Percentiles rank a stretch among this genome's conserved stretches.
These are phyloP conservation scores for Cephalopterus ornatus DNA, from an alignment of 2,113 vertebrate species.

Conservation along the genomic window DNA sequence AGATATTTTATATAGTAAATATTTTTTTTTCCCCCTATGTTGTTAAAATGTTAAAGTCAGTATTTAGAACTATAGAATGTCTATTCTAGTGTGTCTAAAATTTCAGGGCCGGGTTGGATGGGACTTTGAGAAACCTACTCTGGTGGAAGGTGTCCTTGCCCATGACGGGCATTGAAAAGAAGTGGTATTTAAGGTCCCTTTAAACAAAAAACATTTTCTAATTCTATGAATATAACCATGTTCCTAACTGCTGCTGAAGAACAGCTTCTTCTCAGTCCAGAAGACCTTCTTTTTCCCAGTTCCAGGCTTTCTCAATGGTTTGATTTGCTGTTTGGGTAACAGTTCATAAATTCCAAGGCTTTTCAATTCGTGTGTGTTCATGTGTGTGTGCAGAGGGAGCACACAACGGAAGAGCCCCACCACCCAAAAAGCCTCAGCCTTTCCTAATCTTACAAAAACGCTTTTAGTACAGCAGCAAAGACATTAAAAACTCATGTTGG, in stretches of 20 bases:
- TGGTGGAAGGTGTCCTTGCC: background rate
- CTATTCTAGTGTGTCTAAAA: background rate
- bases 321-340: background rate
- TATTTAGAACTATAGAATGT: background rate
- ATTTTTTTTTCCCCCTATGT: no score
- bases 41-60: rapidly evolving
- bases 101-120: background rate
- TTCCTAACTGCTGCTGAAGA: background rate
- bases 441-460: background rate
- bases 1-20: no score
- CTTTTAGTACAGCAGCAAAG: background rate
- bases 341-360: background rate
- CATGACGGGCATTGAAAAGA: rapidly evolving
- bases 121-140: background rate
- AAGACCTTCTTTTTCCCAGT: background rate
- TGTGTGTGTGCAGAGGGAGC: rapidly evolving
- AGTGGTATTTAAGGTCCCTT: background rate
- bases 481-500: background rate
- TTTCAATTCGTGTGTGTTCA: background rate
- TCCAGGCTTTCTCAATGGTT: background rate
- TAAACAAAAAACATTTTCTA: background rate
- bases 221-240: background rate
- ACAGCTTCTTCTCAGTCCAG: no score
- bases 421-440: rapidly evolving
- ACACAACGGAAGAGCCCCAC: background rate